These are phyloP conservation scores for Forpus xanthops DNA, from an alignment of 2,797 vertebrate genomes.

Conservation along the genomic window DNA sequence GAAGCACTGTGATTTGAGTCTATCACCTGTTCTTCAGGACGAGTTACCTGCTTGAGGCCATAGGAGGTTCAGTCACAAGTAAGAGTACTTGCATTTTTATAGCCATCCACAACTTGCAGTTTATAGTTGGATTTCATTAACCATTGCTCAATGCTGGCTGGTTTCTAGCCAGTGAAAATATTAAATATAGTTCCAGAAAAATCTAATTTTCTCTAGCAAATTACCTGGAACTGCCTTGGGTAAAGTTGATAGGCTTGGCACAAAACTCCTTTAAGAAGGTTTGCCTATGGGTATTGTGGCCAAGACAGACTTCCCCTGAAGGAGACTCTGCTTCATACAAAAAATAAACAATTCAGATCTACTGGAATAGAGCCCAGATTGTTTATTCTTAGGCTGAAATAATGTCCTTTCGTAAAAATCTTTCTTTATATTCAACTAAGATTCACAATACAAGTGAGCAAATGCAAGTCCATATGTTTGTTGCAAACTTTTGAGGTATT, in stretches of 20 bases:
- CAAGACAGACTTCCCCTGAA: not conserved
- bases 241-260: not conserved
- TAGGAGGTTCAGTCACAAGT: not conserved
- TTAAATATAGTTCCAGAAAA: not conserved
- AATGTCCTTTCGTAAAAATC: conserved; percentile 10
- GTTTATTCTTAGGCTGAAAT: conserved; percentile 35
- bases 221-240: not conserved
- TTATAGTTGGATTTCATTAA: not conserved
- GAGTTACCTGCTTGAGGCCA: not conserved
- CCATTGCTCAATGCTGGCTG: not conserved
- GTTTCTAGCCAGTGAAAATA: not conserved
- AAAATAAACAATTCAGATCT: not conserved
- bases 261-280: not conserved
- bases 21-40: fast-evolving
- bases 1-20: not conserved
- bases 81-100: not conserved
- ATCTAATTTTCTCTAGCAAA: not conserved
- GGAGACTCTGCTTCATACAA: not conserved
- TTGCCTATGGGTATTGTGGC: not conserved
- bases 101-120: not conserved
- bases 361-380: conserved; percentile 16
- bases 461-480: not conserved
- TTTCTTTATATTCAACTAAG: not conserved
- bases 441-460: not conserved
- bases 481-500: not conserved